These are phyloP conservation scores for Trissolcus japonicus DNA, from an alignment of 2,888 invertebrate species.

Conservation along the genomic window DNA sequence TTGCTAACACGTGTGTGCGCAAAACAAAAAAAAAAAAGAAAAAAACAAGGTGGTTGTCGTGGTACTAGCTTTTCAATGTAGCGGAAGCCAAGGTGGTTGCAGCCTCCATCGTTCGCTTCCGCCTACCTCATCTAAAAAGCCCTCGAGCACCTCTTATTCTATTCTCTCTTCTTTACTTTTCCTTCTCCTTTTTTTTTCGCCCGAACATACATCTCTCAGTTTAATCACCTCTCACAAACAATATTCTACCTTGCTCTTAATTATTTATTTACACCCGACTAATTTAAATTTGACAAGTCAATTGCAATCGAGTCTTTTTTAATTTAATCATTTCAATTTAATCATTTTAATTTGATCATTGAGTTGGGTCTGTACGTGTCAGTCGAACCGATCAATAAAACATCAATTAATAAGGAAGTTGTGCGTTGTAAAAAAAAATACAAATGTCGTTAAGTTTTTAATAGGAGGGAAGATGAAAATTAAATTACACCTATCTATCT, in stretches of 20 bases:
- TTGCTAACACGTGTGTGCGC: conserved; percentile 52
- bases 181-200: neutral
- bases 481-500: conserved; percentile 40
- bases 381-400: neutral
- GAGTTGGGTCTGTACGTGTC: neutral
- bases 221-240: no score
- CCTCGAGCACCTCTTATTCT: conserved; percentile 5
- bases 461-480: conserved; percentile 31
- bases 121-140: conserved; percentile 62
- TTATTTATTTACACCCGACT: no score
- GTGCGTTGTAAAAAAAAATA: no score
- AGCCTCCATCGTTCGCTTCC: conserved; percentile 74
- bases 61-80: conserved; percentile 68
- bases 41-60: conserved; percentile 68
- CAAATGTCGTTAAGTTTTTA: neutral
- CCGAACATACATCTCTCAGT: no score
- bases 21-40: conserved; percentile 58
- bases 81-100: conserved; percentile 76
- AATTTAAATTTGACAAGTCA: neutral
- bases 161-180: conserved; percentile 6
- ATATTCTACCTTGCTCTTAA: no score
- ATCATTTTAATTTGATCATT: neutral
- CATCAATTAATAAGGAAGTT: no score
- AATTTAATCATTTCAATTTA: neutral
- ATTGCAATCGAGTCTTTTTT: neutral